Conservation (phyloP, 2,797 vertebrate genomes). For the Odontamblyopus lacepedii region DNA sequence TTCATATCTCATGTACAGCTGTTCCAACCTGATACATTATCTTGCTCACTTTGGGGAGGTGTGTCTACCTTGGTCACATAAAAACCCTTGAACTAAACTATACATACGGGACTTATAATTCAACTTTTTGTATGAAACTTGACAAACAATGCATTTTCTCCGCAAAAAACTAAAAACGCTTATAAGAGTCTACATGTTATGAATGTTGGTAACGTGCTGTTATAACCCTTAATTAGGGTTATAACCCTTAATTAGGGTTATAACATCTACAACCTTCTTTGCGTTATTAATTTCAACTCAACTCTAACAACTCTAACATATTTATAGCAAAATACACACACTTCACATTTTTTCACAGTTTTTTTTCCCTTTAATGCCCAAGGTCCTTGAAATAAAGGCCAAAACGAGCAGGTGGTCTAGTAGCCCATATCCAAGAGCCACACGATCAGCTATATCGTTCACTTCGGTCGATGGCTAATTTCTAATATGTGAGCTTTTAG, state of each 20-base stretch:
- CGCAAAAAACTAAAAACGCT: background rate
- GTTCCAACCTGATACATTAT: constrained; percentile 20
- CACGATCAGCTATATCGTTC: background rate
- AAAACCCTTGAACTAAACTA: background rate
- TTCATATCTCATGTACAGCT: constrained; percentile 36
- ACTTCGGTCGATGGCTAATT: constrained; percentile 6
- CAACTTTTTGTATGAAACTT: background rate
- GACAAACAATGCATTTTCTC: background rate
- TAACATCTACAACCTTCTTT: background rate
- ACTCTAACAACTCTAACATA: background rate
- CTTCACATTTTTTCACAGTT: background rate
- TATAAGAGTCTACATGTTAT: background rate
- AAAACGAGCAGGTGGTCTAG: background rate
- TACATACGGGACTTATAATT: background rate
- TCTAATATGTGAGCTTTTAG: background rate
- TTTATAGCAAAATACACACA: background rate
- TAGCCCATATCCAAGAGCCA: background rate
- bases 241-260: background rate
- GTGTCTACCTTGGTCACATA: constrained; percentile 1
- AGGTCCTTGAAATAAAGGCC: background rate
- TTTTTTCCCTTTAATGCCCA: background rate
- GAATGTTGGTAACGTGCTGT: background rate
- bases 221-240: background rate
- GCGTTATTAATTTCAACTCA: background rate
- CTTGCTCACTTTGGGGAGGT: background rate